Evolutionary conservation across 2,113 vertebrate species (phyloP), one percentile per base, ranked within the genome.

Genomic region (Uria aalge): DNA sequence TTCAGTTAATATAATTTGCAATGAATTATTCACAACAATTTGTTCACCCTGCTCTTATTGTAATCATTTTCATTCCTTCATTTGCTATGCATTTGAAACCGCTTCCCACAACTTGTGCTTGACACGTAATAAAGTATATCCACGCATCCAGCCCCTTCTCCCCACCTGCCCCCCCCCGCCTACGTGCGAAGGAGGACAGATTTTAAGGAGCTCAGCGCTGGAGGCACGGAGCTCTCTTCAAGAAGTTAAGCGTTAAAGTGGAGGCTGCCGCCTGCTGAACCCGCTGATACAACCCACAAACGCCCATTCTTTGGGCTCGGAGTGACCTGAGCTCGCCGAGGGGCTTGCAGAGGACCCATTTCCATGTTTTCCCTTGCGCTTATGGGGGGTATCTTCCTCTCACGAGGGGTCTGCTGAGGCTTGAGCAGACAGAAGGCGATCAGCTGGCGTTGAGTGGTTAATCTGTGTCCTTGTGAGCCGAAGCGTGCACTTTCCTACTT

Each of bases 11-110:
- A 85, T 67, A 90, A 94, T 95, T 95, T 90, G 89, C 67, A 24
- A 94, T 96, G 95, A 97, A 97, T 97, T 96, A 97, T 96, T 97
- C 95, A 95, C 91, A 94, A 81, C 88, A 63, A 32, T 96, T 95
- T 97, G 95, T 80, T 96, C 94, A 67, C 81, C 81, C 63, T 30
- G 81, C 89, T 97, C 94, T 89, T 67, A 93, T 71, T 96, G 91
- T 94, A 63, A 94, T 92, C 8, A 2, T 79, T 96, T 82, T 68
- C 78, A 16, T 87, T 73, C 89, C 81, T 91, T 83, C 95, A 59
- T 85, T 92, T 57, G 82, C 63, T 63, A 1, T 57, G 90, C 29
- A 0, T 53, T 94, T 36, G 71, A 59, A 95, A 32, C 48, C 7
- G 84, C 95, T 93, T 95, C 91, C 94, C 91, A 90, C 95, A 69